These are phyloP conservation scores for Drosophila tani DNA, from an alignment of 1,140 invertebrate genomes.

Conservation along the genomic window DNA sequence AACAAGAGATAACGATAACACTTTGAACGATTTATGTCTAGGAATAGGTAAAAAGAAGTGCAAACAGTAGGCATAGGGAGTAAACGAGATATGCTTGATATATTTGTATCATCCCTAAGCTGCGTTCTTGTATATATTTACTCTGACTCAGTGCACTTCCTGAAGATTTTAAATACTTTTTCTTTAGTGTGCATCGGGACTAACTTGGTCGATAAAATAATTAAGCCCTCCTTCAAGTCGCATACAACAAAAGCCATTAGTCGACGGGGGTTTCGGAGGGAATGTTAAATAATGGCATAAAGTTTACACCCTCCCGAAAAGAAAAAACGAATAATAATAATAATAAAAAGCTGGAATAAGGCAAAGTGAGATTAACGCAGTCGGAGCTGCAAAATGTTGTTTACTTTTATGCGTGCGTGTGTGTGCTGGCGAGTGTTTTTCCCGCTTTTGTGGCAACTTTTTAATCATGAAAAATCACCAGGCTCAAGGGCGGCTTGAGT, in stretches of 20 bases:
- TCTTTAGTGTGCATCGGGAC: constrained; percentile 3
- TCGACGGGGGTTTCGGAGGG: not conserved
- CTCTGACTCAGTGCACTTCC: not conserved
- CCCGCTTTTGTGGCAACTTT: constrained; percentile 47
- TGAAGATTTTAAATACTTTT: constrained; percentile 3
- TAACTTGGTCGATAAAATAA: constrained; percentile 69
- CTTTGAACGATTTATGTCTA: constrained; percentile 75
- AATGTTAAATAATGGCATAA: constrained; percentile 65
- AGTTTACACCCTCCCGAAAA: constrained; percentile 37
- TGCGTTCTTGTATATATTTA: too few relatives aligned
- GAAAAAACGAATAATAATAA: constrained; percentile 30
- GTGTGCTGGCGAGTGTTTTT: constrained; percentile 31
- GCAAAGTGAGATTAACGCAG: constrained; percentile 60
- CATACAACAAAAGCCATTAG: constrained; percentile 51
- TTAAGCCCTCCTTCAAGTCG: constrained; percentile 48
- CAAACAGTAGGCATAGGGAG: constrained; percentile 35
- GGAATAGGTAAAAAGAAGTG: constrained; percentile 31
- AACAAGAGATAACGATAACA: constrained; percentile 67
- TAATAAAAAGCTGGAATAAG: constrained; percentile 37
- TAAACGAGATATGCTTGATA: constrained; percentile 7
- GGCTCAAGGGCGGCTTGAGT: constrained; percentile 53
- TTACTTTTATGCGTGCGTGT: constrained; percentile 47
- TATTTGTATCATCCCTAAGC: not conserved
- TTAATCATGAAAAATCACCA: constrained; percentile 61
- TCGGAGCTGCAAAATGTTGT: constrained; percentile 46